Percentiles rank a stretch among this genome's conserved stretches.
phyloP scores from a whole-genome alignment of 2,888 invertebrate species.

The Acanthopleura granulata region DNA sequence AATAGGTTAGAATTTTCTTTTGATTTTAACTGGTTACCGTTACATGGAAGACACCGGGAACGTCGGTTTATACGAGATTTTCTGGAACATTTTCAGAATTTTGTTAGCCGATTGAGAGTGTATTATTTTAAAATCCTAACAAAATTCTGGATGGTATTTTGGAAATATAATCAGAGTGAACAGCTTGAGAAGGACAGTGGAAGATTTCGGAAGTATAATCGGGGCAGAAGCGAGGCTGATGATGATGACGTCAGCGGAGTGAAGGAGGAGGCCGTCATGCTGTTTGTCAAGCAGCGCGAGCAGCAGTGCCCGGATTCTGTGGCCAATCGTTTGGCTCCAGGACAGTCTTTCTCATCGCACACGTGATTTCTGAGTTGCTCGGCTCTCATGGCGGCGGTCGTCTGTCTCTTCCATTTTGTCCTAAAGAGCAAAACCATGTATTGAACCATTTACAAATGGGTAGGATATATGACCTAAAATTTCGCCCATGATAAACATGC shows the following conservation, averaged over 20 bases:
- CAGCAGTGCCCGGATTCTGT: constrained; percentile 30
- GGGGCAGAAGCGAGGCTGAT: not conserved
- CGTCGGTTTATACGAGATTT: no score
- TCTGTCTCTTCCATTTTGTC: constrained; percentile 57
- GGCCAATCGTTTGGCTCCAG: constrained; percentile 36
- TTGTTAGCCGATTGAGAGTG: no score
- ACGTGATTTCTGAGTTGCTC: constrained; percentile 48
- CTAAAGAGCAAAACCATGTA: constrained; percentile 25
- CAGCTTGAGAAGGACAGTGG: constrained; percentile 13
- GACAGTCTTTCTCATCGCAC: constrained; percentile 49
- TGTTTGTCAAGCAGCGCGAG: constrained; percentile 25
- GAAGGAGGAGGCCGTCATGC: not conserved
- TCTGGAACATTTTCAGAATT: no score
- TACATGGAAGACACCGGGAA: no score
- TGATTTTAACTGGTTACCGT: no score
- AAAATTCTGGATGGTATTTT: no score
- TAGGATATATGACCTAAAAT: not conserved
- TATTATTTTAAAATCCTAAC: no score
- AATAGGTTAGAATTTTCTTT: no score
- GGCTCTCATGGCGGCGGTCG: constrained; percentile 42
- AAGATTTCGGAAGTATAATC: constrained; percentile 14
- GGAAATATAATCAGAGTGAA: not conserved
- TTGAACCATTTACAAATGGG: not conserved
- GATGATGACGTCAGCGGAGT: constrained; percentile 3
- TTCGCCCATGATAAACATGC: no score